A percentile compares a stretch with the other conserved stretches of the same genome.
Conservation (phyloP, 2,888 invertebrate species). For the Zygaena filipendulae region DNA sequence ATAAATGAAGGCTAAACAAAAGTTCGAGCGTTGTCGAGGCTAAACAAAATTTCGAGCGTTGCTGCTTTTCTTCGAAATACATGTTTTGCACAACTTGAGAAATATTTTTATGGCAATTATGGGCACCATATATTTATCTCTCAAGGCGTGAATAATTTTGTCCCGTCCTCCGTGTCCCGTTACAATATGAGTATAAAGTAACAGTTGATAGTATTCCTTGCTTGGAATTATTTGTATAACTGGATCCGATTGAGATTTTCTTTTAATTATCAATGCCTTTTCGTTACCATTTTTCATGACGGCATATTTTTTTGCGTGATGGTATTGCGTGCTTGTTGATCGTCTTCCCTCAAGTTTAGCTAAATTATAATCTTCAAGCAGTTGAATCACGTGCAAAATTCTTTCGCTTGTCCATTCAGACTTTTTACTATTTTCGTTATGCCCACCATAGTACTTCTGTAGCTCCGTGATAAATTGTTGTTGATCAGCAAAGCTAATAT, state of each 20-base stretch:
- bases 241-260: slow-evolving; percentile 12
- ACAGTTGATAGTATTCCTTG: slow-evolving; percentile 13
- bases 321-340: slow-evolving; percentile 12
- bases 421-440: slow-evolving; percentile 12
- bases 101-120: slow-evolving; percentile 17
- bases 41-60: too few relatives aligned
- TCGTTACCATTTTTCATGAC: slow-evolving; percentile 12
- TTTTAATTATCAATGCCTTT: slow-evolving; percentile 16
- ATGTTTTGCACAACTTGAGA: slow-evolving; percentile 16
- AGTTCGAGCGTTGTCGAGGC: too few relatives aligned
- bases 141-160: slow-evolving; percentile 19
- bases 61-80: slow-evolving; percentile 16
- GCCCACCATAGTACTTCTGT: slow-evolving; percentile 12
- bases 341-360: slow-evolving; percentile 6
- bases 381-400: slow-evolving; percentile 11
- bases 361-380: slow-evolving; percentile 6
- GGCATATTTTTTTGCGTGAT: slow-evolving; percentile 18
- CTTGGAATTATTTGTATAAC: slow-evolving; percentile 16
- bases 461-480: slow-evolving; percentile 10
- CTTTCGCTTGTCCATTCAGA: slow-evolving; percentile 11
- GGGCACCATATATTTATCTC: slow-evolving; percentile 18
- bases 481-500: slow-evolving; percentile 5
- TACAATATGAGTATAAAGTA: slow-evolving; percentile 18
- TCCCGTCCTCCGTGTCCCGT: slow-evolving; percentile 21
- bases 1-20: too few relatives aligned